Base-by-base conservation (phyloP, 2,888 invertebrate species). In the Bursaphelenchus okinawaensis region DNA sequence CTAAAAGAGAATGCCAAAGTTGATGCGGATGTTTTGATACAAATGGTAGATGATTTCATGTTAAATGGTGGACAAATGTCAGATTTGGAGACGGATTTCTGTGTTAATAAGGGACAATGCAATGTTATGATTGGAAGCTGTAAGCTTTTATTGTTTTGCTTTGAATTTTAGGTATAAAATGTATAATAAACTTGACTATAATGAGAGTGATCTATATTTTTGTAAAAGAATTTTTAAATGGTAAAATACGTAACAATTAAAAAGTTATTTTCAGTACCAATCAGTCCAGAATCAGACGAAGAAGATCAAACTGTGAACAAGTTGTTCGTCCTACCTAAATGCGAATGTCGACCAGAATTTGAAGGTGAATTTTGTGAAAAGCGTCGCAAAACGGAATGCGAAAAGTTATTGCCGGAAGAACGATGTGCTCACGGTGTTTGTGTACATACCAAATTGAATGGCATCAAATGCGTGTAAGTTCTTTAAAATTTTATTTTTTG, bases 391-490 rank as follows among this genome's bases (percentile, higher is more conserved):
- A 50, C 28, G 19, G 56, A 55, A 19, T 65, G 66, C 50, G 56
- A 28, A 20, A 55, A 66, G 22, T 28, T 50, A n/a, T 22, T 28
- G 12, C 60, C n/a, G 7, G 60, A 27, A 8, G 60, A 62, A 20
- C 26, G 22, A 66, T 65, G 65, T 68, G 52, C 65, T 19, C 28
- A 65, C 52, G 65, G 65, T 16, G 66, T 50, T 8, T 65, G 65
- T 22, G 26, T 50, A n/a, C 66, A 66, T 23, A 65, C 28, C 27
- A 27, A 24, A 22, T 20, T 7, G 16, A 20, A 24, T 55, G 29
- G 64, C 3, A 28, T 66, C 8, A 52, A 62, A 1, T 65, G 65
- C 27, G 51, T 56, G 65, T 65, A 66, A 57, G 65, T 16, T n/a
- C 27, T 16, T 16, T 31, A 12, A 22, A 52, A 7, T 22, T 29